Evolutionary conservation across 2,113 vertebrate genomes (phyloP).

Genomic region (Leucopsar rothschildi): DNA sequence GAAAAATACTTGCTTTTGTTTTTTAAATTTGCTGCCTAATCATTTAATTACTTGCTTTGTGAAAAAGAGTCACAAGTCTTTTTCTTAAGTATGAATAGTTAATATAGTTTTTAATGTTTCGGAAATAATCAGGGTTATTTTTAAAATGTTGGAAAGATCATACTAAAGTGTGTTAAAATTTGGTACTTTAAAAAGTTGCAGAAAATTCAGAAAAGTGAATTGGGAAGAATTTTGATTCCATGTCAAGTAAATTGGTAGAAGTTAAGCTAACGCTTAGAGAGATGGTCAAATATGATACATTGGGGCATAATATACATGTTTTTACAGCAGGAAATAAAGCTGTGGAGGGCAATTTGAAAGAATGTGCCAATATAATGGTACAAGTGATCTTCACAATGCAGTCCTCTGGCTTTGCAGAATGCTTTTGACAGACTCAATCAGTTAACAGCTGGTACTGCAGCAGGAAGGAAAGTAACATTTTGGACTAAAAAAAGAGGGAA

Average conservation of each 20-base stretch:
- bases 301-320: background rate
- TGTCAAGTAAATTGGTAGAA: background rate
- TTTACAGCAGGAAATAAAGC: background rate
- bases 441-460: background rate
- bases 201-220: background rate
- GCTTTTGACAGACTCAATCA: background rate
- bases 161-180: background rate
- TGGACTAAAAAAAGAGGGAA: background rate
- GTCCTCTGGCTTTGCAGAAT: background rate
- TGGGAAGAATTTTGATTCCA: background rate
- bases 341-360: background rate
- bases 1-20: background rate
- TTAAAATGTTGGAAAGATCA: background rate
- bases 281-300: background rate
- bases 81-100: background rate
- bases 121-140: background rate
- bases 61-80: background rate
- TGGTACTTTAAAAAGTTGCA: background rate
- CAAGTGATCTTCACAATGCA: background rate
- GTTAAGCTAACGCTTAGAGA: background rate
- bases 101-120: background rate
- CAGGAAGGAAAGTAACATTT: background rate
- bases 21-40: background rate
- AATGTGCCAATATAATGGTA: background rate
- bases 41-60: background rate